Evolutionary conservation across 2,888 invertebrate species (phyloP), one percentile per base, ranked within the genome.

Genomic region (Calameuta filiformis): DNA sequence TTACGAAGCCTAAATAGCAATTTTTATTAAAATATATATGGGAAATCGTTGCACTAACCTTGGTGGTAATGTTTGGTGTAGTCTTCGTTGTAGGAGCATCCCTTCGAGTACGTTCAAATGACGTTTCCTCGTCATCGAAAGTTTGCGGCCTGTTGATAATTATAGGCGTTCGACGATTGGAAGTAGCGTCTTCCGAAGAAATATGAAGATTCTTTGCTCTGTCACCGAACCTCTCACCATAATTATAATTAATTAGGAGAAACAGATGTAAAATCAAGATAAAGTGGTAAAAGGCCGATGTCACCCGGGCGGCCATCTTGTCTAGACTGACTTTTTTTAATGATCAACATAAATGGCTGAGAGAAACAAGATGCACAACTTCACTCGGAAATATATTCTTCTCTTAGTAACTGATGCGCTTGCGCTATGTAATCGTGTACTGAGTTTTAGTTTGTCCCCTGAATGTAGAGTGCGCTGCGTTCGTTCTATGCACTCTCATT

Each of bases 291-390:
- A 85, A 82, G 80, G 86, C 87, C 88, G 89, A 88, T 83, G 83
- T 88, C 85, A 82, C 79, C 87, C 90, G 88, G 84, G 88, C 91
- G 85, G 91, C 91, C 91, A 91, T 91, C 88, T 91, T 91, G 90
- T 88, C 84, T 85, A 86, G 86, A 90, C 90, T 90, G 86, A 87
- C 85, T 86, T 83, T 84, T 83, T 79, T 80, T 82, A 80, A 79
- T 56, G 23, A 23, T 23, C 56, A 56, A 56, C 56, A 56, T 56
- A 15, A 12, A 33, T 71, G 23, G 23, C 56, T 56, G 30, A 31
- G 12, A 30, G 12, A 81, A 77, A 78, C 73, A 71, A 68, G 75
- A 77, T 71, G 77, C 75, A 78, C 75, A 69, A 79, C 74, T 74
- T 30, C 31, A 35, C 31, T 34, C 3, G 31, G 30, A 71, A 34